A percentile compares a stretch with the other conserved stretches of the same genome.
These are phyloP conservation scores for Diplazon laetatorius DNA, from an alignment of 2,888 invertebrate species.

Conservation along the genomic window DNA sequence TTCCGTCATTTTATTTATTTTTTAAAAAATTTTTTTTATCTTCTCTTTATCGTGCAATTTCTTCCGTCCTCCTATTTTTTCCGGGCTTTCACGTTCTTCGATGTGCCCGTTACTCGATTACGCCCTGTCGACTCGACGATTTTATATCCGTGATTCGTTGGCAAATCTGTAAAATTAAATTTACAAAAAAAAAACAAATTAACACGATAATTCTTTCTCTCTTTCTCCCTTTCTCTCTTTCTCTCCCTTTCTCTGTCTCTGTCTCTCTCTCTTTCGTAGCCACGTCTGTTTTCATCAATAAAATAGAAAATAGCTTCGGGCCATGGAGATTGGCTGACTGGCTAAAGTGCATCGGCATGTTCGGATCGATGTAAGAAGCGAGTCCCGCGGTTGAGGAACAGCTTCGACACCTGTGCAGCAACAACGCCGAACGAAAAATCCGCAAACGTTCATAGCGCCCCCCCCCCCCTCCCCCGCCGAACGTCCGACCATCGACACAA, in stretches of 20 bases:
- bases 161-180: slow-evolving; percentile 28
- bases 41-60: not conserved
- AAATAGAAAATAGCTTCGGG: slow-evolving; percentile 34
- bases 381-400: not conserved
- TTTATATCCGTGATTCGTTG: not conserved
- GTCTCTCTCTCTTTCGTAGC: slow-evolving; percentile 7
- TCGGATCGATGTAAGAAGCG: slow-evolving; percentile 32
- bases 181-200: too few species aligned
- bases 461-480: too few species aligned
- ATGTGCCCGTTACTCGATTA: slow-evolving; percentile 35
- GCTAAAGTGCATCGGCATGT: slow-evolving; percentile 46
- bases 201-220: too few species aligned
- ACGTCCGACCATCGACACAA: slow-evolving; percentile 16
- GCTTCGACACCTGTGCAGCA: slow-evolving; percentile 26
- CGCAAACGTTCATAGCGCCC: not conserved
- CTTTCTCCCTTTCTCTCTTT: too few species aligned
- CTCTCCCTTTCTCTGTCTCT: too few species aligned
- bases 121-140: slow-evolving; percentile 3
- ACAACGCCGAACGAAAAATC: slow-evolving; percentile 16
- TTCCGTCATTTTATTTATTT: slow-evolving; percentile 87
- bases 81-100: slow-evolving; percentile 13
- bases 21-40: slow-evolving; percentile 7
- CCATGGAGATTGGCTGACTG: not conserved
- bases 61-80: not conserved
- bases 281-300: slow-evolving; percentile 23